Percentiles rank a stretch among this genome's conserved stretches.
phyloP scores from a whole-genome alignment of 2,797 vertebrate species.

The Bryconaethiops microstoma region DNA sequence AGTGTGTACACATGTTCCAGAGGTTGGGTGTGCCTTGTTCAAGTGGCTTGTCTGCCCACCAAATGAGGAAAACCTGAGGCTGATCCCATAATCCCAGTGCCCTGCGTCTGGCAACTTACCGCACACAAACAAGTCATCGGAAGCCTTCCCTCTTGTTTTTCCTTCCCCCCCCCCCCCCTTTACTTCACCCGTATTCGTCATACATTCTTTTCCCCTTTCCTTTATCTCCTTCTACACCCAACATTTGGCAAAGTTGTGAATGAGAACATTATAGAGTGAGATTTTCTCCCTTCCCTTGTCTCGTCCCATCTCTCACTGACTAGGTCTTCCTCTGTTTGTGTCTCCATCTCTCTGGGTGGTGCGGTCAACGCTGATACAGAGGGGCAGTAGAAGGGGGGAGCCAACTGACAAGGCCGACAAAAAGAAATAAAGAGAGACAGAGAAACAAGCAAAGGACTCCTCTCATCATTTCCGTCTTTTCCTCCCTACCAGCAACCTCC shows the following conservation, averaged over 20 bases:
- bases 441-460: slow-evolving; percentile 10
- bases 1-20: slow-evolving; percentile 27
- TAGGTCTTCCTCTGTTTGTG: slow-evolving; percentile 4
- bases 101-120: slow-evolving; percentile 25
- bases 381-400: slow-evolving; percentile 42
- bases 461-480: slow-evolving; percentile 39
- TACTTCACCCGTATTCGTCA: slow-evolving; percentile 52
- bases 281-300: slow-evolving; percentile 48
- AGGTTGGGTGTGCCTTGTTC: slow-evolving; percentile 28
- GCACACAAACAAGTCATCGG: slow-evolving; percentile 25
- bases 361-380: slow-evolving; percentile 37
- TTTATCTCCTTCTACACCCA: slow-evolving; percentile 63
- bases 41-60: slow-evolving; percentile 29
- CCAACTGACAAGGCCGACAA: slow-evolving; percentile 48
- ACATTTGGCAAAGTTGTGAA: slow-evolving; percentile 39
- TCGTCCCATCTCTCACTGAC: slow-evolving; percentile 54
- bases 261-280: background rate
- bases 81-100: slow-evolving; percentile 34
- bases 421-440: slow-evolving; percentile 14
- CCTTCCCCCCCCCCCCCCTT: background rate
- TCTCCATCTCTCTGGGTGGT: slow-evolving; percentile 36
- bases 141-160: slow-evolving; percentile 24
- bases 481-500: slow-evolving; percentile 28
- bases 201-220: slow-evolving; percentile 70
- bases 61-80: slow-evolving; percentile 39